A percentile compares a stretch with the other conserved stretches of the same genome.
phyloP scores from a whole-genome alignment of 2,888 invertebrate genomes.

The Drosophila formosana region DNA sequence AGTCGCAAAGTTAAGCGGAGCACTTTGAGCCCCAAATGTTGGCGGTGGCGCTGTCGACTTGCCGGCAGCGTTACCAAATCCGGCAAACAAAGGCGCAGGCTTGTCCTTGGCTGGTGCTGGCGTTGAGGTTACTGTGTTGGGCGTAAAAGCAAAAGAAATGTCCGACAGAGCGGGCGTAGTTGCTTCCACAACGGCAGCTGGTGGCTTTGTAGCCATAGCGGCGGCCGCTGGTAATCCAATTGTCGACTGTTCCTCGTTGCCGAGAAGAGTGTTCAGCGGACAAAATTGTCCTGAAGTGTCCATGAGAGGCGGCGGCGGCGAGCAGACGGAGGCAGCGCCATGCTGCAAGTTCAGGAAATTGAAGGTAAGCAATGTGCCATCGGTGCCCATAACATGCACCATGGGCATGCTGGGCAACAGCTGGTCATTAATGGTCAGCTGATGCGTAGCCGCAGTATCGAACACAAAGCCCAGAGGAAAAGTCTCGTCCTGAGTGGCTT shows the following conservation, averaged over 20 bases:
- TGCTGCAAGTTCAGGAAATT: conserved; percentile 90
- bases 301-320: conserved; percentile 86
- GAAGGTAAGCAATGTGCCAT: conserved; percentile 91
- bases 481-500: conserved; percentile 89
- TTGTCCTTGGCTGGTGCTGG: conserved; percentile 80
- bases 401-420: conserved; percentile 91
- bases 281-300: conserved; percentile 83
- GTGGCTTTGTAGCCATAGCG: background rate
- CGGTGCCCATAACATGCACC: conserved; percentile 91
- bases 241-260: conserved; percentile 21
- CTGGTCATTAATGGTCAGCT: conserved; percentile 88
- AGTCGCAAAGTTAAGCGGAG: conserved; percentile 44
- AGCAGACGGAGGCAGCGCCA: conserved; percentile 87
- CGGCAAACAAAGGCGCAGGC: conserved; percentile 50
- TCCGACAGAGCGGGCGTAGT: conserved; percentile 35
- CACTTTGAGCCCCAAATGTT: conserved; percentile 17
- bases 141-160: conserved; percentile 71
- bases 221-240: background rate
- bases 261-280: conserved; percentile 58
- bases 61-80: conserved; percentile 38
- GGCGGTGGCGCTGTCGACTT: conserved; percentile 10
- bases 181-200: conserved; percentile 15
- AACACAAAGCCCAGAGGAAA: conserved; percentile 92
- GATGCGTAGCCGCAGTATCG: conserved; percentile 89
- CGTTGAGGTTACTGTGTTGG: conserved; percentile 80